Evolutionary conservation across 2,888 invertebrate species (phyloP).

Genomic region (Lepidonotus clava): DNA sequence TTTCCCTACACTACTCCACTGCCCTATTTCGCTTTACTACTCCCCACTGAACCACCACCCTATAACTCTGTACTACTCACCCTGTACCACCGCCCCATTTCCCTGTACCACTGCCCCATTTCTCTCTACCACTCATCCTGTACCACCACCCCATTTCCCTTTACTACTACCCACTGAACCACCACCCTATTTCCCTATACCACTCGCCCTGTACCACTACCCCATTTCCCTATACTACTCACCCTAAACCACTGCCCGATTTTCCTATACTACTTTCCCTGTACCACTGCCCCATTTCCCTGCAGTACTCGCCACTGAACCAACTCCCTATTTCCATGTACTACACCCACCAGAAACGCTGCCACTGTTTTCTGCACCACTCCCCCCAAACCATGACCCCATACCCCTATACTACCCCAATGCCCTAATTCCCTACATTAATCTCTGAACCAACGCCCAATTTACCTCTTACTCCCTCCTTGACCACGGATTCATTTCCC

Average conservation of each 20-base stretch:
- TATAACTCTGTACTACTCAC: too few relatives aligned
- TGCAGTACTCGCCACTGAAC: background rate
- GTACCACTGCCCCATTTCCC: background rate
- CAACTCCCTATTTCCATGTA: background rate
- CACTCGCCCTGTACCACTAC: background rate
- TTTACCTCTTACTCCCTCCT: too few relatives aligned
- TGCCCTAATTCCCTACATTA: background rate
- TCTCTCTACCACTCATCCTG: background rate
- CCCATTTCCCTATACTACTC: background rate
- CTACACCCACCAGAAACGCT: background rate
- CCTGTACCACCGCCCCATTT: background rate
- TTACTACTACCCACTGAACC: background rate
- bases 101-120: background rate
- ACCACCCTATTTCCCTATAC: background rate
- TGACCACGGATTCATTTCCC: too few relatives aligned
- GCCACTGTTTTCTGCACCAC: background rate
- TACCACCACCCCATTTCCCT: background rate
- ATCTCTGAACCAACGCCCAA: background rate
- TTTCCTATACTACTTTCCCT: background rate
- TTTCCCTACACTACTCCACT: too few relatives aligned
- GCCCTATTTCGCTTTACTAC: too few relatives aligned
- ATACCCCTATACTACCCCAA: background rate
- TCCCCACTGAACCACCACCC: too few relatives aligned
- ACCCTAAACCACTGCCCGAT: background rate
- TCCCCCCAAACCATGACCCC: background rate